Evolutionary conservation across 2,797 vertebrate genomes (phyloP).

Genomic region (Sebastes hopkinsi): DNA sequence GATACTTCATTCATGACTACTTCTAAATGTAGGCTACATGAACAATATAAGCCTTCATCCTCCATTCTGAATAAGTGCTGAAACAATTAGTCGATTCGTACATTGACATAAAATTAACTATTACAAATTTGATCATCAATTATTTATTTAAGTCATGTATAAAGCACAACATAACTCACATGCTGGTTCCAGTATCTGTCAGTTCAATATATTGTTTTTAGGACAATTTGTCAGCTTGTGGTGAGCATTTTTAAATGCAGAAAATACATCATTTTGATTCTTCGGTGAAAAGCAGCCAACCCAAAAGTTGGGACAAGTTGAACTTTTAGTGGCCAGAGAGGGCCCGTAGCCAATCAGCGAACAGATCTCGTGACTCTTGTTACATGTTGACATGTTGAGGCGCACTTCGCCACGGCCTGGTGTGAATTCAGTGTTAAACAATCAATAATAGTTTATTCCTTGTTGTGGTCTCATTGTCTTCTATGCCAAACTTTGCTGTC

Average conservation of each 20-base stretch:
- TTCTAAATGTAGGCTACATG: not conserved
- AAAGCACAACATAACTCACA: not conserved
- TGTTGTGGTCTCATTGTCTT: not conserved
- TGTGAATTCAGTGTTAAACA: not conserved
- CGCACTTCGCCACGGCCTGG: rapidly evolving
- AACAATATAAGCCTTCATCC: not conserved
- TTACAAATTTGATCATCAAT: not conserved
- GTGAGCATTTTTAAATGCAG: not conserved
- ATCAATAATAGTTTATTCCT: not conserved
- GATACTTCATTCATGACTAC: conserved; percentile 7
- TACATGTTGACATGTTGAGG: too few relatives aligned
- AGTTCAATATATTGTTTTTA: not conserved
- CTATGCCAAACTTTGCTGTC: not conserved
- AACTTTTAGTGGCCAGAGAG: too few relatives aligned
- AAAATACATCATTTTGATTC: not conserved
- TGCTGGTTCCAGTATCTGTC: not conserved
- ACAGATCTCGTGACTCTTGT: too few relatives aligned
- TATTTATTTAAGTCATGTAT: not conserved
- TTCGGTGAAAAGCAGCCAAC: rapidly evolving
- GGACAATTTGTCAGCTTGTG: not conserved
- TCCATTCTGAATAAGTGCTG: not conserved
- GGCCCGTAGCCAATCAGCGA: rapidly evolving
- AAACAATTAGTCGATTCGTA: not conserved
- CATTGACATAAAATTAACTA: not conserved
- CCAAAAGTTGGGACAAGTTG: too few relatives aligned